A percentile compares a stretch with the other conserved stretches of the same genome.
Conservation (phyloP, 1,140 invertebrate species). For the Thaumetopoea pityocampa region DNA sequence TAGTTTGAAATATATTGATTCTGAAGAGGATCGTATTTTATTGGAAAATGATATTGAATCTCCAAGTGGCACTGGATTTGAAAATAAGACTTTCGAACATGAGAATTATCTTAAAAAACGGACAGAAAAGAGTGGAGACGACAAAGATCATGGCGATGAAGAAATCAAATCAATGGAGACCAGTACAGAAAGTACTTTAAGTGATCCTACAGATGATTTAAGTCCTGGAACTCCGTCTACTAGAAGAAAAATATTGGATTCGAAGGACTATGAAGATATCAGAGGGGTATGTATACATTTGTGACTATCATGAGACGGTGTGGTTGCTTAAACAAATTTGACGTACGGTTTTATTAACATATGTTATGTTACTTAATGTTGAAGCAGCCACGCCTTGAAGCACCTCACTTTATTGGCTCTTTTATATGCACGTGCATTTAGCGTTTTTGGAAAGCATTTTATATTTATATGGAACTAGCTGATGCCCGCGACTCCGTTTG, state of each 20-base stretch:
- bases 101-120: conserved; percentile 68
- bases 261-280: conserved; percentile 56
- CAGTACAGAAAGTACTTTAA: conserved; percentile 61
- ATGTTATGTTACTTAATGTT: no score
- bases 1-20: conserved; percentile 58
- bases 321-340: conserved; percentile 4
- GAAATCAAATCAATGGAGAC: conserved; percentile 62
- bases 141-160: conserved; percentile 38
- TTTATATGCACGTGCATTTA: conserved; percentile 1
- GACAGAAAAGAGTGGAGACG: conserved; percentile 43
- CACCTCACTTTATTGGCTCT: conserved; percentile 15
- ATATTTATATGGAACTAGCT: no score
- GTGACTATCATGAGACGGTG: not conserved
- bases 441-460: not conserved
- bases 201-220: conserved; percentile 57
- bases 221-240: conserved; percentile 58
- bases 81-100: conserved; percentile 74
- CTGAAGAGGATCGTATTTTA: conserved; percentile 42
- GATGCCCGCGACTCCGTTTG: no score
- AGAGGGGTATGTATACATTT: conserved; percentile 60
- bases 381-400: not conserved
- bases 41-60: conserved; percentile 61
- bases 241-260: conserved; percentile 46
- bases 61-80: conserved; percentile 66
- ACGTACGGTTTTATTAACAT: no score